Conservation (phyloP, 1,140 invertebrate genomes). For the Carposina sasakii region DNA sequence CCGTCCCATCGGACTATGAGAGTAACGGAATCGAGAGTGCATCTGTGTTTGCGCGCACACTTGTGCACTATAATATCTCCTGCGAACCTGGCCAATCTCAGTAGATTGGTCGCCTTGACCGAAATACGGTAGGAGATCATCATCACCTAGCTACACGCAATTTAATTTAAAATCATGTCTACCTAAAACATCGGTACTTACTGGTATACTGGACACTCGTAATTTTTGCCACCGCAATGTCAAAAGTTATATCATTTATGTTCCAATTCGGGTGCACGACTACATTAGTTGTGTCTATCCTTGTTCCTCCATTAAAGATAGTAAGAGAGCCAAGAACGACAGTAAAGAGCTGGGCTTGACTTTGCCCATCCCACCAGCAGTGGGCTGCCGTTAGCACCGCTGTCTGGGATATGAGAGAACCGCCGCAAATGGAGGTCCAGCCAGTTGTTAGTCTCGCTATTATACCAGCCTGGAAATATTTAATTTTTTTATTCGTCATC, state of each 20-base stretch:
- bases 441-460: conserved; percentile 35
- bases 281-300: conserved; percentile 40
- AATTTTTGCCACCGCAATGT: conserved; percentile 71
- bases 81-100: no score
- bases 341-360: conserved; percentile 38
- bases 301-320: conserved; percentile 49
- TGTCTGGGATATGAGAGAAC: conserved; percentile 67
- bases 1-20: no score
- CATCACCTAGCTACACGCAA: no score
- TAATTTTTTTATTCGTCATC: background rate
- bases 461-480: conserved; percentile 39
- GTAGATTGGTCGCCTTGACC: no score
- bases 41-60: no score
- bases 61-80: no score
- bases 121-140: no score
- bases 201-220: conserved; percentile 37
- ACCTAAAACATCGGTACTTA: conserved; percentile 40
- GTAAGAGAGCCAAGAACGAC: conserved; percentile 49
- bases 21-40: no score
- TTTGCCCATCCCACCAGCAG: conserved; percentile 60
- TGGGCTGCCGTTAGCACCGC: conserved; percentile 75
- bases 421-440: conserved; percentile 64
- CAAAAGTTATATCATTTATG: conserved; percentile 50
- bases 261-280: conserved; percentile 65
- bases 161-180: no score